Conservation (phyloP, 2,113 vertebrate genomes). For the Todiramphus chloris region DNA sequence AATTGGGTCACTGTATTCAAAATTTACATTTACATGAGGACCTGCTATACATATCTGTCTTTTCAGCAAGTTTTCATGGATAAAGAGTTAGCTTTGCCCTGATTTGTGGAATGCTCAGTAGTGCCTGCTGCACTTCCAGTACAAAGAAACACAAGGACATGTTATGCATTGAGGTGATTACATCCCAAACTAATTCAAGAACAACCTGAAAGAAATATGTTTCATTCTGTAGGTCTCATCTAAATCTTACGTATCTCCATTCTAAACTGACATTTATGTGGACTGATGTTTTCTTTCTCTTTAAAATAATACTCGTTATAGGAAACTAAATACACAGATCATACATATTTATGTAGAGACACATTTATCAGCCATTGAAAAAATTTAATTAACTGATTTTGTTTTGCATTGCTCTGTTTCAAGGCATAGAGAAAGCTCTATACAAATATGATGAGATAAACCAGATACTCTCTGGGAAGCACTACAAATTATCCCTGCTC, state of each 20-base stretch:
- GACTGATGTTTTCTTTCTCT: not conserved
- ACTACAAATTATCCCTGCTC: not conserved
- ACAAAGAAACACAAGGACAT: not conserved
- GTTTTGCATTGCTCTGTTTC: not conserved
- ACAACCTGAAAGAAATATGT: not conserved
- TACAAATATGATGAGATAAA: not conserved
- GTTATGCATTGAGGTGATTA: not conserved
- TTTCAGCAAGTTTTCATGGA: not conserved
- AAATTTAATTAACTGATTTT: not conserved
- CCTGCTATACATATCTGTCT: not conserved
- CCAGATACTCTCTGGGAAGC: not conserved
- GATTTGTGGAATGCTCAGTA: not conserved
- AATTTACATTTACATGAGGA: not conserved
- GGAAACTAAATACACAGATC: not conserved
- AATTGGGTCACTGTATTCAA: not conserved
- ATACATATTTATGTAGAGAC: not conserved
- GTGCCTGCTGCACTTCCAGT: not conserved
- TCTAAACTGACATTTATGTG: not conserved
- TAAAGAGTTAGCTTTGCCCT: not conserved
- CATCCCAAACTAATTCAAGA: not conserved
- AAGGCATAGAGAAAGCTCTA: not conserved
- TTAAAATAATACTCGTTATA: not conserved
- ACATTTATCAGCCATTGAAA: not conserved
- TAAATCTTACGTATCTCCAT: slow-evolving; percentile 7
- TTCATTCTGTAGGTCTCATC: not conserved